Evolutionary conservation across 2,113 vertebrate species (phyloP).

Genomic region (Spizaetus ornatus): DNA sequence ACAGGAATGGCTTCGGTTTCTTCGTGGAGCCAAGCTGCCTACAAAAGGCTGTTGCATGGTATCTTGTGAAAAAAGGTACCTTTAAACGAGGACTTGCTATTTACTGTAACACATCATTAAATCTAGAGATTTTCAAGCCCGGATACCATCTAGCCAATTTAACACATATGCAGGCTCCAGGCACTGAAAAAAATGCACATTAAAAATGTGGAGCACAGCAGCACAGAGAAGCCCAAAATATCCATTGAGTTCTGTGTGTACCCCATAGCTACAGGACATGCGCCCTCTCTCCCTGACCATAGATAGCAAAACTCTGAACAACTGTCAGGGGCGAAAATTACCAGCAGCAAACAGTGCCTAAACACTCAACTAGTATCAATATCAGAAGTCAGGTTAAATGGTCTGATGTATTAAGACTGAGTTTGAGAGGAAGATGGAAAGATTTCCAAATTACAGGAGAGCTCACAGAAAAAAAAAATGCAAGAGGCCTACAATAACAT

Average conservation of each 20-base stretch:
- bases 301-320: not conserved
- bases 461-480: not conserved
- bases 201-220: not conserved
- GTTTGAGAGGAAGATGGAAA: not conserved
- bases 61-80: not conserved
- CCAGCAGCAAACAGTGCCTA: not conserved
- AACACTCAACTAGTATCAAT: not conserved
- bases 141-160: not conserved
- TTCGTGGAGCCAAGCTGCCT: not conserved
- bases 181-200: not conserved
- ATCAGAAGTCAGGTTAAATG: not conserved
- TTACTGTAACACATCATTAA: not conserved
- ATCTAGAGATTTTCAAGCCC: not conserved
- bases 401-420: not conserved
- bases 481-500: not conserved
- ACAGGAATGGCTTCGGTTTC: not conserved
- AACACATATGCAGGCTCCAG: not conserved
- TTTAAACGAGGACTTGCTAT: not conserved
- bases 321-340: not conserved
- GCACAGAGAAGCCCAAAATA: not conserved
- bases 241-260: not conserved
- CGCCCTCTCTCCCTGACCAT: not conserved
- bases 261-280: not conserved
- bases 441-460: not conserved
- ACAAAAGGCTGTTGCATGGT: not conserved